Evolutionary conservation across 1,140 invertebrate species (phyloP), one percentile per base, ranked within the genome.

Genomic region (Schlechtendalia chinensis): DNA sequence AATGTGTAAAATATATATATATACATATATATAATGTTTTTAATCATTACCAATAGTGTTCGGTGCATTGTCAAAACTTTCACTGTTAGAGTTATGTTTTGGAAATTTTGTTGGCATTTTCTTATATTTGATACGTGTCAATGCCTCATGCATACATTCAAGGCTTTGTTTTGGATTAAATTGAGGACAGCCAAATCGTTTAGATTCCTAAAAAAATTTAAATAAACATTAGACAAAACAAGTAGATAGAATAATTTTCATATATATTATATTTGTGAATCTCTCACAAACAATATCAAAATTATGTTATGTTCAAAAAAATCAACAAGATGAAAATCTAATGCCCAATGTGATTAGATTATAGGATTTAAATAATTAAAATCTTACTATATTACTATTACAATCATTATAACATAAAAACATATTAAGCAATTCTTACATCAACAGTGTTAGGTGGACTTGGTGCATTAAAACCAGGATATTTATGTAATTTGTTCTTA

Each of bases 381-480:
- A n/a, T 39, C 32, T 39, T 39, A 39, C 32, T 3, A 39, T 39
- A 39, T 39, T 39, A 39, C 32, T 3, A 39, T 39, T 4, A 39
- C 32, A 39, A 39, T 16, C 24, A 24, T 59, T 59, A 59, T 59
- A 4, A 27, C 11, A 59, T 27, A 8, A 27, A 17, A 61, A 17
- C 16, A 22, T 29, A 6, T 61, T 12, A 16, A 29, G 53, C 8
- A 71, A 27, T 19, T 5, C 16, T 29, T 63, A 79, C 75, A 29
- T 79, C 75, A n/a, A 79, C n/a, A 27, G 27, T 0, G 16, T 50
- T 19, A 63, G 75, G 39, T 27, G 75, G 58, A 47, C 32, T 27
- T 11, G 75, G 75, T 12, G 75, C 58, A 27, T 79, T 79, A 50
- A 63, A 79, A 63, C 75, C 75, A 47, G 75, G 75, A 32, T 50